These are phyloP conservation scores for Ptychoptera albimana DNA, from an alignment of 2,888 invertebrate species.

Conservation along the genomic window DNA sequence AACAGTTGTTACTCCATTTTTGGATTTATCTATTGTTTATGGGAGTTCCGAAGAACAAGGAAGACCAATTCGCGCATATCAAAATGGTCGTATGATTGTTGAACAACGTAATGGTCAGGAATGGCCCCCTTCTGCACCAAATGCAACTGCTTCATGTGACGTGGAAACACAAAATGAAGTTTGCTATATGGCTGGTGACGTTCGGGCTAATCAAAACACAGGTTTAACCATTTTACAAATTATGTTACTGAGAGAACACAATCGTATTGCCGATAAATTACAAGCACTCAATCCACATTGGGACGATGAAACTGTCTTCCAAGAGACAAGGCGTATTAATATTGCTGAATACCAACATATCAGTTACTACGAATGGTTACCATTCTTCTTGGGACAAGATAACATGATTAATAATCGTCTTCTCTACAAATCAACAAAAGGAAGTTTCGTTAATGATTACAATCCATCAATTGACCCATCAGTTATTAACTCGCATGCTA, in stretches of 20 bases:
- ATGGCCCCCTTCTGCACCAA: constrained; percentile 54
- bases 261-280: constrained; percentile 30
- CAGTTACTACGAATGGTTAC: constrained; percentile 37
- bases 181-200: constrained; percentile 56
- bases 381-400: constrained; percentile 30
- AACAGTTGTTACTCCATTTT: constrained; percentile 48
- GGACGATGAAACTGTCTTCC: constrained; percentile 34
- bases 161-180: constrained; percentile 45
- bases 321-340: constrained; percentile 34
- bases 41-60: constrained; percentile 54
- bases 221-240: constrained; percentile 33
- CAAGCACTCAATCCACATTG: constrained; percentile 34
- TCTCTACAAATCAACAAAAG: constrained; percentile 22
- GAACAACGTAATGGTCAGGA: constrained; percentile 46
- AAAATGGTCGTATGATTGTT: constrained; percentile 49
- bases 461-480: constrained; percentile 37
- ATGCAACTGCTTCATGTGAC: constrained; percentile 53
- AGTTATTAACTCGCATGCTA: constrained; percentile 43
- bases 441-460: constrained; percentile 33
- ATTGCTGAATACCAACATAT: constrained; percentile 36
- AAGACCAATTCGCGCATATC: constrained; percentile 45
- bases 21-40: constrained; percentile 69
- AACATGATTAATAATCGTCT: constrained; percentile 30
- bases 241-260: constrained; percentile 34
- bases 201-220: constrained; percentile 33